Percentiles rank a stretch among this genome's conserved stretches.
Conservation (phyloP, 2,888 invertebrate species). For the Odontomyia ornata region DNA sequence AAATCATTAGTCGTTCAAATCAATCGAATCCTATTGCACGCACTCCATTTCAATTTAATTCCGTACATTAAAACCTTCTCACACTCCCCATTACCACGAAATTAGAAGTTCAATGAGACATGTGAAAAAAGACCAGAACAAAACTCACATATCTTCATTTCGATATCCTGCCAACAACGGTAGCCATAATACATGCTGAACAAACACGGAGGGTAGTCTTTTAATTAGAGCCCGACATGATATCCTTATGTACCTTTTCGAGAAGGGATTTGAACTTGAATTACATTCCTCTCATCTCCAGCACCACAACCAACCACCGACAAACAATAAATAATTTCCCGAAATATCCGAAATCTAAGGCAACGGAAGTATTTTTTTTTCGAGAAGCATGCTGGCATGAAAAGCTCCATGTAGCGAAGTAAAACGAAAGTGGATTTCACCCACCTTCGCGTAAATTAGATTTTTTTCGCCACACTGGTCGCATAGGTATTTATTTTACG, state of each 20-base stretch:
- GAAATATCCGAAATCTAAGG: neutral
- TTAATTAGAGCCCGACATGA: constrained; percentile 44
- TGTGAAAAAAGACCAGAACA: neutral
- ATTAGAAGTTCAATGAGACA: constrained; percentile 19
- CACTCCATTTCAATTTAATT: neutral
- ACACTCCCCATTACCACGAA: neutral
- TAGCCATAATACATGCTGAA: constrained; percentile 28
- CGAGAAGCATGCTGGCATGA: too few relatives aligned
- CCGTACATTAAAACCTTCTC: neutral
- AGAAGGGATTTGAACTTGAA: constrained; percentile 33
- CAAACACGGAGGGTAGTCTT: constrained; percentile 44
- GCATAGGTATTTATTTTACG: constrained; percentile 23
- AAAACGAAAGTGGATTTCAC: too few relatives aligned
- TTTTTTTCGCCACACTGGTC: constrained; percentile 1
- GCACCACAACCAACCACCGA: neutral
- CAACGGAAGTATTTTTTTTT: neutral
- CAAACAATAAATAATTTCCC: constrained; percentile 41
- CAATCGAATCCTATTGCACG: too few relatives aligned
- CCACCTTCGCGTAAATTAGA: neutral
- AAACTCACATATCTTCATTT: constrained; percentile 31
- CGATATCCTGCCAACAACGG: constrained; percentile 41
- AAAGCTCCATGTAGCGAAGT: too few relatives aligned
- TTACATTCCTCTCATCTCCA: constrained; percentile 17
- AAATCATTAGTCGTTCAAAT: too few relatives aligned
- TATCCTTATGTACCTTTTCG: constrained; percentile 41